These are phyloP conservation scores for Dioctria rufipes DNA, from an alignment of 2,888 invertebrate genomes.

Conservation along the genomic window DNA sequence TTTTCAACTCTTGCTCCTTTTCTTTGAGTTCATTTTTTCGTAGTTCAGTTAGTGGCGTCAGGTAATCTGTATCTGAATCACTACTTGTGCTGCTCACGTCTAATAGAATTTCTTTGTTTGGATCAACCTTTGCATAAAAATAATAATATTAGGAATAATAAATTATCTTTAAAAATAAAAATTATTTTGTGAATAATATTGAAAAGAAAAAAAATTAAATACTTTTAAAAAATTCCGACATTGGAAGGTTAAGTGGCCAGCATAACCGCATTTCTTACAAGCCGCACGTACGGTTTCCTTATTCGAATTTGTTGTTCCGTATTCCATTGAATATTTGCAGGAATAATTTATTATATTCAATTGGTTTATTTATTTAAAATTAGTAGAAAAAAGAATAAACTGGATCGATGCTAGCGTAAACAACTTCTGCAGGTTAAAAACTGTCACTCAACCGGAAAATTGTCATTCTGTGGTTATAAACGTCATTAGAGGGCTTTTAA, in stretches of 20 bases:
- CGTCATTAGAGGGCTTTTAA: too few species aligned
- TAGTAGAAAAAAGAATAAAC: too few species aligned
- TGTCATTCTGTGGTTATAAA: too few species aligned
- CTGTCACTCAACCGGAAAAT: too few species aligned
- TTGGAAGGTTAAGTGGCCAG: conserved; percentile 96
- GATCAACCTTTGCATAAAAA: conserved; percentile 78
- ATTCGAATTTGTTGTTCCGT: conserved; percentile 72
- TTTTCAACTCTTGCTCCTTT: conserved; percentile 75
- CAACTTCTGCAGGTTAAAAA: too few species aligned
- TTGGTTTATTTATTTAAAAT: too few species aligned
- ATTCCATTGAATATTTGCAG: conserved; percentile 64
- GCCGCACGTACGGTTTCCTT: conserved; percentile 87
- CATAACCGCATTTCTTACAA: conserved; percentile 96
- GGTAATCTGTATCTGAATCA: conserved; percentile 84
- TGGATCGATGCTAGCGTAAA: too few species aligned
- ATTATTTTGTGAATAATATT: background rate
- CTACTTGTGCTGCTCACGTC: conserved; percentile 97
- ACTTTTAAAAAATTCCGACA: conserved; percentile 94
- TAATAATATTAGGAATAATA: background rate
- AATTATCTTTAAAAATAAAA: conserved; percentile 8
- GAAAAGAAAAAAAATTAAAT: background rate
- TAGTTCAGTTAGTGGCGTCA: conserved; percentile 86
- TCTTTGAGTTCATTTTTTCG: conserved; percentile 84
- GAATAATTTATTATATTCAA: too few species aligned
- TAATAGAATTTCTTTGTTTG: conserved; percentile 91